phyloP scores from a whole-genome alignment of 2,113 vertebrate species.

The Orientallactaga bullata region DNA sequence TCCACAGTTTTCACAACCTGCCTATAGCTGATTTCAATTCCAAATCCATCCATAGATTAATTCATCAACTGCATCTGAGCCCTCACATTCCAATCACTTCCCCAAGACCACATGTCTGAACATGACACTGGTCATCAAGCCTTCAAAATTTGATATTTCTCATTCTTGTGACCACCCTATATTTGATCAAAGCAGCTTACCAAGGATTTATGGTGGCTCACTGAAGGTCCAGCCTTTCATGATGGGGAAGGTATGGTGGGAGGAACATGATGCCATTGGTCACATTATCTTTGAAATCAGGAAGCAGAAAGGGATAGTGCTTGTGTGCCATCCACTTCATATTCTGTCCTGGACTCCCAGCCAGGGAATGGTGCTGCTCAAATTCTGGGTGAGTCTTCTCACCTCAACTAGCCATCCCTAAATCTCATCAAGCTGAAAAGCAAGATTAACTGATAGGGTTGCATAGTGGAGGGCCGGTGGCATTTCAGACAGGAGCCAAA shows the following conservation, averaged over 20 bases:
- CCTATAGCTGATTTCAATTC: not conserved
- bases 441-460: not conserved
- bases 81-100: not conserved
- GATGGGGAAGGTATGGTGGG: rapidly evolving
- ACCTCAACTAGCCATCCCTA: no score
- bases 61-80: not conserved
- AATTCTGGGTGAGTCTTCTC: not conserved
- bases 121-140: not conserved
- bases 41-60: no score
- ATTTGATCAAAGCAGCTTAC: not conserved
- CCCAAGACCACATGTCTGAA: not conserved
- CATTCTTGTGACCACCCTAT: not conserved
- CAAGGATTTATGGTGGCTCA: not conserved
- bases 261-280: rapidly evolving
- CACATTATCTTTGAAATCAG: not conserved
- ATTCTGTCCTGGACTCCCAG: not conserved
- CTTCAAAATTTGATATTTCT: not conserved
- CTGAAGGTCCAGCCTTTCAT: not conserved
- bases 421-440: not conserved
- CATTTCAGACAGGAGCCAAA: not conserved
- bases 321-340: not conserved
- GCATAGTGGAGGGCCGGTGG: no score
- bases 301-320: not conserved
- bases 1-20: no score
- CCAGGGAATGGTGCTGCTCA: no score